These are phyloP conservation scores for Sminthurinus aureus DNA, from an alignment of 2,888 invertebrate genomes.

Conservation along the genomic window DNA sequence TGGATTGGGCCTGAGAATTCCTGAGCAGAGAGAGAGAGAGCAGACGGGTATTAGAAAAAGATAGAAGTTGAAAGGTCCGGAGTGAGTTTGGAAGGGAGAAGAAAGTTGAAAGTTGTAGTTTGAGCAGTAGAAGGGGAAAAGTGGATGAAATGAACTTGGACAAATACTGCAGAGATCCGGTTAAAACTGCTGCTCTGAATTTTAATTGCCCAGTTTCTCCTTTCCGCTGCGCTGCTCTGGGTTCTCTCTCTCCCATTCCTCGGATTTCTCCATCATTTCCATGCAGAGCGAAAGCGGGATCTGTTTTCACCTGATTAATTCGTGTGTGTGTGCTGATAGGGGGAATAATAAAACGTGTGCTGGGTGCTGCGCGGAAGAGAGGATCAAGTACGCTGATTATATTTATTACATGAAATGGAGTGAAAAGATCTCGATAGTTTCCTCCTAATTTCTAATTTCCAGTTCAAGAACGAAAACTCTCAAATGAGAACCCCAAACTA, in stretches of 20 bases:
- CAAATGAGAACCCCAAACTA: no score
- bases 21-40: no score
- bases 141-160: background rate
- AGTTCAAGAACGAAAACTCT: no score
- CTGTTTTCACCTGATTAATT: background rate
- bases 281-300: background rate
- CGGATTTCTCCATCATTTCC: background rate
- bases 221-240: no score
- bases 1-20: no score
- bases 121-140: background rate
- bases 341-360: background rate
- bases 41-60: no score
- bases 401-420: no score
- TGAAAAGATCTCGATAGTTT: no score
- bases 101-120: background rate
- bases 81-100: no score
- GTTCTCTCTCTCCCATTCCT: conserved; percentile 1
- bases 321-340: background rate
- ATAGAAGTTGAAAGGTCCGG: no score
- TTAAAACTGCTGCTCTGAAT: background rate
- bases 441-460: no score
- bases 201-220: background rate
- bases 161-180: no score
- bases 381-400: background rate
- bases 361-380: background rate